Conservation (phyloP, 2,113 vertebrate genomes). For the Corythoichthys haematopterus region DNA sequence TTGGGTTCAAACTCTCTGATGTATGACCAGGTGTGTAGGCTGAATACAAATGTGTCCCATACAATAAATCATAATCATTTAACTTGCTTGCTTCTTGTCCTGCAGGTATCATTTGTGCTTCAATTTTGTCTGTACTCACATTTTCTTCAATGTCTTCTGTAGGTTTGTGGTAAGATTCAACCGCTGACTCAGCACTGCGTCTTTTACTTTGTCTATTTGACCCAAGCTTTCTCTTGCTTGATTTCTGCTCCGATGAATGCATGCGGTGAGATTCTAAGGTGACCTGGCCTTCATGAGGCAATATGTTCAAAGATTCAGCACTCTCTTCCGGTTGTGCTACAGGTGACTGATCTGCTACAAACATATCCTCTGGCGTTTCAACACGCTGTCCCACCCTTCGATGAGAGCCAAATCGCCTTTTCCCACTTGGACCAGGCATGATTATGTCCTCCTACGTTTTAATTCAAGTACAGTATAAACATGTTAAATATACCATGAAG, state of each 20-base stretch:
- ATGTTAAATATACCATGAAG: constrained; percentile 1
- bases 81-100: constrained; percentile 11
- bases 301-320: neutral
- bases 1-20: neutral
- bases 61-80: neutral
- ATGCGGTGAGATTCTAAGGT: constrained; percentile 4
- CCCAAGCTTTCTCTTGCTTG: constrained; percentile 42
- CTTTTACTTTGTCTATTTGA: constrained; percentile 36
- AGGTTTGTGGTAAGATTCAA: constrained; percentile 1
- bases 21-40: neutral
- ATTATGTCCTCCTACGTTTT: constrained; percentile 53
- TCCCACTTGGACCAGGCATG: constrained; percentile 59
- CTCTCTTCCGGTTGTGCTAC: constrained; percentile 6
- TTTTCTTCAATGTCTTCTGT: constrained; percentile 34
- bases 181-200: constrained; percentile 4
- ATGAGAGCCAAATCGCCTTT: constrained; percentile 74
- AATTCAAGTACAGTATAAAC: neutral
- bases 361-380: constrained; percentile 15
- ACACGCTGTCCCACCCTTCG: constrained; percentile 4
- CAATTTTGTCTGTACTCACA: neutral
- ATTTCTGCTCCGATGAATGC: constrained; percentile 4
- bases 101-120: neutral
- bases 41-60: constrained; percentile 2
- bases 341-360: neutral
- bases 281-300: neutral